Percentiles rank a stretch among this genome's conserved stretches.
Evolutionary conservation across 2,113 vertebrate species (phyloP).

Genomic region (Seriola quinqueradiata): DNA sequence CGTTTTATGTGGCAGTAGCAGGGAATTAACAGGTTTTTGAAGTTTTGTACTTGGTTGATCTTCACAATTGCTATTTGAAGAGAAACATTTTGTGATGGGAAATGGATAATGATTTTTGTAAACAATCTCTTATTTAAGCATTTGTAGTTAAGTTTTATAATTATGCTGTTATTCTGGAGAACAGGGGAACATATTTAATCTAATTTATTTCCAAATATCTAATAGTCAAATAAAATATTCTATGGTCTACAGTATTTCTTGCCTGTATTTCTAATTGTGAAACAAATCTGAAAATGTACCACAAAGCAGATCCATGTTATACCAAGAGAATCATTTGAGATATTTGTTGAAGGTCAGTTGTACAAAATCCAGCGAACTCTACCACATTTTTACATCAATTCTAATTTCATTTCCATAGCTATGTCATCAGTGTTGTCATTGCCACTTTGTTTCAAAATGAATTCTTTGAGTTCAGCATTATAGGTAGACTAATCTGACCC

Average conservation of each 20-base stretch:
- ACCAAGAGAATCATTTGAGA: neutral
- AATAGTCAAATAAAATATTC: constrained; percentile 51
- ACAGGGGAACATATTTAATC: constrained; percentile 66
- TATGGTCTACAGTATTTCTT: constrained; percentile 16
- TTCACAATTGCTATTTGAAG: neutral
- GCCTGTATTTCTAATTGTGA: neutral
- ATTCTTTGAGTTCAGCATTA: neutral
- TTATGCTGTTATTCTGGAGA: constrained; percentile 40
- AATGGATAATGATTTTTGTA: constrained; percentile 44
- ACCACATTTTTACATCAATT: neutral
- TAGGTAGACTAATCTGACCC: neutral
- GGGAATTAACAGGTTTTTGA: neutral
- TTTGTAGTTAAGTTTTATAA: constrained; percentile 55
- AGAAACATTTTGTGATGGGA: constrained; percentile 10
- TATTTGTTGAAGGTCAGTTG: neutral
- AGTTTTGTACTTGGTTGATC: constrained; percentile 37
- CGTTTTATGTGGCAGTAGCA: neutral
- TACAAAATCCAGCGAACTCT: neutral
- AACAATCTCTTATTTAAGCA: constrained; percentile 43
- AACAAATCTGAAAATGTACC: neutral
- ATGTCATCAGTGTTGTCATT: neutral
- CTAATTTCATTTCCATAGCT: neutral
- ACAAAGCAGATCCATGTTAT: neutral
- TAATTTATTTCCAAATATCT: constrained; percentile 73
- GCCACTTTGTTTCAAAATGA: neutral